Percentiles rank a stretch among this genome's conserved stretches.
These are phyloP conservation scores for Platerodrilus igneus DNA, from an alignment of 2,888 invertebrate genomes.

Conservation along the genomic window DNA sequence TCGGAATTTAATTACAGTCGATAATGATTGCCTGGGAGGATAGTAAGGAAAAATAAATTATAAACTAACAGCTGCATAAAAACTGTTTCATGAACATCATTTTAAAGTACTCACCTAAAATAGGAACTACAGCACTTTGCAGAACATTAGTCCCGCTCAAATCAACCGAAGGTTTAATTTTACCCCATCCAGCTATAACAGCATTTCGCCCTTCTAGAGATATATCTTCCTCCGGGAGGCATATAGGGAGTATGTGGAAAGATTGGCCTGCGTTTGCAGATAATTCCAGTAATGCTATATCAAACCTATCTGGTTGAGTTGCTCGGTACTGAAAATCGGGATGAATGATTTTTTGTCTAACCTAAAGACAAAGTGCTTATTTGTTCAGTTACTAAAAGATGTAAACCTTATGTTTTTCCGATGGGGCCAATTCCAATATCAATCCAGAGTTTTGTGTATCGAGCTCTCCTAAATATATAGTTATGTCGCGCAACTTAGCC, in stretches of 20 bases:
- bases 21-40: too few relatives aligned
- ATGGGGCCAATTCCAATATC: conserved; percentile 59
- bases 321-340: conserved; percentile 75
- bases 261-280: conserved; percentile 56
- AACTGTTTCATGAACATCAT: not conserved
- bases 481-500: conserved; percentile 66
- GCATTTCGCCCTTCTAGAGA: conserved; percentile 54
- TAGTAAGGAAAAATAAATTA: too few relatives aligned
- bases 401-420: conserved; percentile 56
- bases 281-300: conserved; percentile 71
- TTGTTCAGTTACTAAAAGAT: not conserved
- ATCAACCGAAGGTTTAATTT: conserved; percentile 66
- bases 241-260: conserved; percentile 71
- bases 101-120: conserved; percentile 58
- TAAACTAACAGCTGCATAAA: too few relatives aligned
- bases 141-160: conserved; percentile 77
- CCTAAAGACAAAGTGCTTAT: conserved; percentile 43
- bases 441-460: conserved; percentile 69
- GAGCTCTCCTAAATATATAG: conserved; percentile 74
- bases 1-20: not conserved
- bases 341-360: conserved; percentile 70
- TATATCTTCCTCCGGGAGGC: conserved; percentile 57
- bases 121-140: conserved; percentile 76
- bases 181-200: conserved; percentile 80
- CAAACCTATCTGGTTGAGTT: conserved; percentile 79